Evolutionary conservation across 2,888 invertebrate species (phyloP), one percentile per base, ranked within the genome.

Genomic region (Drosophila multiciliata): DNA sequence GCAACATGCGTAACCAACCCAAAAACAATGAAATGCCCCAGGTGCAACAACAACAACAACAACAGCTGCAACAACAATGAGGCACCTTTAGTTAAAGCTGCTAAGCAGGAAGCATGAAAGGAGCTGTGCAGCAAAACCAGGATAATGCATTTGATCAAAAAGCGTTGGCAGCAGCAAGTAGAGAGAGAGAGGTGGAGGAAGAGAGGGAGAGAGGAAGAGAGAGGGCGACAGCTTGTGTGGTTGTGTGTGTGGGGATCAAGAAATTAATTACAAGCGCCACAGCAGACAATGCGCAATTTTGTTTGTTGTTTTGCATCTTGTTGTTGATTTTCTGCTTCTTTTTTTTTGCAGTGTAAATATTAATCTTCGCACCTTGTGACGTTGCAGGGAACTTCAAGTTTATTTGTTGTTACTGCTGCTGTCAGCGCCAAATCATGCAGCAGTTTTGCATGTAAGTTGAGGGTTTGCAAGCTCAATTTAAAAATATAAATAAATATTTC

Each of bases 291-390:
- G 83, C 55, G 40, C 33, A 52, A 45, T 36, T 29, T 59, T 40
- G 35, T n/a, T 38, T 64, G 38, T 36, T 49, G 26, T 66, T 29
- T 42, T 55, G 53, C 45, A 23, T 40, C 53, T 58, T 38, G 45
- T 45, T 33, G 57, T 61, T 42, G 36, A 48, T 66, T 38, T 36
- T 55, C 42, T 48, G 17, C 42, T 54, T 23, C 29, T 58, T 53
- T 53, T 68, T 66, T 74, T 72, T 68, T 66, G 45, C 48, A 58
- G 48, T 62, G 75, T 69, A 89, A 84, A 84, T 89, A 87, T 90
- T 87, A 84, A 86, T 84, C 82, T 87, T 89, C 85, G 61, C 87
- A 87, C 90, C 87, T 84, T 87, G 73, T 69, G 61, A 74, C 33
- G 73, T 1, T 1, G 29, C 29, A 29, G 29, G 0, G 29, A 29